Percentiles rank a stretch among this genome's conserved stretches.
These are phyloP conservation scores for Urocitellus parryii DNA, from an alignment of 2,113 vertebrate species.

Conservation along the genomic window DNA sequence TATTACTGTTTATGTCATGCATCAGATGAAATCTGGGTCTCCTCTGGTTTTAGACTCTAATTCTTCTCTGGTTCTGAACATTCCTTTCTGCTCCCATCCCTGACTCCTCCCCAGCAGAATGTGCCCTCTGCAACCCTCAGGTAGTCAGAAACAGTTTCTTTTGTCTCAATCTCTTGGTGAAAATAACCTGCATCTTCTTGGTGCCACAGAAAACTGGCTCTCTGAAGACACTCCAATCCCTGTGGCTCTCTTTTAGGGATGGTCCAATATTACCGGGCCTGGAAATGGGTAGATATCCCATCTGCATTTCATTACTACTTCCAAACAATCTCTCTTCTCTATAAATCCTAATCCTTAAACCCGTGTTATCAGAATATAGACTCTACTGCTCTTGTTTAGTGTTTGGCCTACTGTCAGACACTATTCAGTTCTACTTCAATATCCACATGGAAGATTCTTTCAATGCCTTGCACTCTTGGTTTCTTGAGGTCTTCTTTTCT, in stretches of 20 bases:
- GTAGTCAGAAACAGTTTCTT: background rate
- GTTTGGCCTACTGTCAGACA: background rate
- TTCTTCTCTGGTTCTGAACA: background rate
- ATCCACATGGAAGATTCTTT: background rate
- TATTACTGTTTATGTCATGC: background rate
- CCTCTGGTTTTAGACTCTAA: background rate
- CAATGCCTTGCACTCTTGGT: background rate
- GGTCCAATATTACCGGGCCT: background rate
- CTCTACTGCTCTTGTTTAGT: background rate
- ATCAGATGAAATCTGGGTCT: background rate
- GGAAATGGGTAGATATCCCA: background rate
- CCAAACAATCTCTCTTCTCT: background rate
- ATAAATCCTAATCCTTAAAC: background rate
- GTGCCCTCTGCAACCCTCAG: background rate
- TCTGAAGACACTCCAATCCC: background rate
- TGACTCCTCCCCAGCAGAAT: background rate
- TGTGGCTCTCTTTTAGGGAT: no score
- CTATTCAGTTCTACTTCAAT: background rate
- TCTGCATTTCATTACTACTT: background rate
- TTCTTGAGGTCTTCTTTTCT: background rate
- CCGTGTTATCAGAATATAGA: background rate
- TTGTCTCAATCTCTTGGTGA: background rate
- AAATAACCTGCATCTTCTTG: background rate
- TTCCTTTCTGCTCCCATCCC: background rate
- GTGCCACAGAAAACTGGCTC: background rate